A percentile compares a stretch with the other conserved stretches of the same genome.
Evolutionary conservation across 1,140 invertebrate genomes (phyloP).

Genomic region (Panulirus ornatus): DNA sequence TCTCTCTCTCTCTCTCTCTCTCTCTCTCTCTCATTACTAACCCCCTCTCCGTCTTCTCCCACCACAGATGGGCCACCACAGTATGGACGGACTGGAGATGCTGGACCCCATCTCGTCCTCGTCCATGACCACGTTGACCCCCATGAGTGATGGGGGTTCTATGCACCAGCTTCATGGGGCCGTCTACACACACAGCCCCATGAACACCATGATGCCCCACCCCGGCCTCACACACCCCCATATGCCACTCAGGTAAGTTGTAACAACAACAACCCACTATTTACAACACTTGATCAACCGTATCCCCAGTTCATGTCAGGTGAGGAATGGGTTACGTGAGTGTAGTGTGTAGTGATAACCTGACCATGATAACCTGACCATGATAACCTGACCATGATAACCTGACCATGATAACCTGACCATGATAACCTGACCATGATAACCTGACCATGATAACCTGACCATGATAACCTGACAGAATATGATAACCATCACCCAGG

Average conservation of each 20-base stretch:
- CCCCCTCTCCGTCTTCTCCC: slow-evolving; percentile 6
- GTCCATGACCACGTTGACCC: slow-evolving; percentile 88
- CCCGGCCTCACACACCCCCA: slow-evolving; percentile 84
- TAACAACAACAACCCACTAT: background rate
- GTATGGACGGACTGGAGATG: slow-evolving; percentile 96
- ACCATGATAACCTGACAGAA: no score
- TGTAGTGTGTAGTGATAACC: no score
- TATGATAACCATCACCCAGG: no score
- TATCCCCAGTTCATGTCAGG: no score
- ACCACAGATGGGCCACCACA: slow-evolving; percentile 91
- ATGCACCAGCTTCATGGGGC: slow-evolving; percentile 81
- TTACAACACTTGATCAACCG: background rate
- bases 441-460: no score
- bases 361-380: no score
- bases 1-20: background rate
- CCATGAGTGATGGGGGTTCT: slow-evolving; percentile 85
- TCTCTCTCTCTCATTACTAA: background rate
- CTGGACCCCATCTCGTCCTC: slow-evolving; percentile 90
- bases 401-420: no score
- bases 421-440: no score
- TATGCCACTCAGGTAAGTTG: slow-evolving; percentile 84
- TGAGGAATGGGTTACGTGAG: no score
- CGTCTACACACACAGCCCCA: slow-evolving; percentile 79
- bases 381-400: no score
- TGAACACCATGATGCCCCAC: slow-evolving; percentile 80